phyloP scores from a whole-genome alignment of 2,113 vertebrate genomes.

The Columba livia region DNA sequence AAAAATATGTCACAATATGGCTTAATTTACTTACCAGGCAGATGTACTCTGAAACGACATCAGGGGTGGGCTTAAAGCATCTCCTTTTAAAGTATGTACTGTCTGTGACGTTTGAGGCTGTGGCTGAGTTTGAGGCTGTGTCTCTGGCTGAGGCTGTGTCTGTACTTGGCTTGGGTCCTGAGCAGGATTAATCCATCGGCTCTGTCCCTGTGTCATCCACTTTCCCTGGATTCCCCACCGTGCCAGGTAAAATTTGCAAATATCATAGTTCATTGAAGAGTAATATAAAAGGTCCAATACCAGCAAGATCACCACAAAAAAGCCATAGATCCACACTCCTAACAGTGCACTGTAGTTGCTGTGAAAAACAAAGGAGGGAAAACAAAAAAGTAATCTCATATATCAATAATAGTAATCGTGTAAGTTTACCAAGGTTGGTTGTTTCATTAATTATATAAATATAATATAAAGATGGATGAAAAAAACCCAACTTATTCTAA shows the following conservation, averaged over 20 bases:
- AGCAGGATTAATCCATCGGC: conserved; percentile 83
- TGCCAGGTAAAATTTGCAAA: conserved; percentile 92
- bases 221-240: conserved; percentile 93
- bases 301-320: conserved; percentile 92
- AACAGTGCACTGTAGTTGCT: conserved; percentile 97
- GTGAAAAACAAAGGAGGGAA: conserved; percentile 33
- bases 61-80: conserved; percentile 85
- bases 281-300: conserved; percentile 95
- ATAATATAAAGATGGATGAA: background rate
- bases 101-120: conserved; percentile 77
- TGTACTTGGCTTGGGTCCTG: conserved; percentile 77
- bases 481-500: background rate
- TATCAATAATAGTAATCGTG: background rate
- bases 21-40: conserved; percentile 92
- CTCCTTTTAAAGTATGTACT: conserved; percentile 83
- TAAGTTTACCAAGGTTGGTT: background rate
- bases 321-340: conserved; percentile 98
- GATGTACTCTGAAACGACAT: conserved; percentile 90
- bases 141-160: conserved; percentile 65
- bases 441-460: background rate
- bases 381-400: background rate
- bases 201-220: conserved; percentile 90
- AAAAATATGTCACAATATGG: background rate
- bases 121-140: conserved; percentile 64
- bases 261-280: conserved; percentile 96